A percentile compares a stretch with the other conserved stretches of the same genome.
These are phyloP conservation scores for Malaclemys terrapin DNA, from an alignment of 2,113 vertebrate genomes.

Conservation along the genomic window DNA sequence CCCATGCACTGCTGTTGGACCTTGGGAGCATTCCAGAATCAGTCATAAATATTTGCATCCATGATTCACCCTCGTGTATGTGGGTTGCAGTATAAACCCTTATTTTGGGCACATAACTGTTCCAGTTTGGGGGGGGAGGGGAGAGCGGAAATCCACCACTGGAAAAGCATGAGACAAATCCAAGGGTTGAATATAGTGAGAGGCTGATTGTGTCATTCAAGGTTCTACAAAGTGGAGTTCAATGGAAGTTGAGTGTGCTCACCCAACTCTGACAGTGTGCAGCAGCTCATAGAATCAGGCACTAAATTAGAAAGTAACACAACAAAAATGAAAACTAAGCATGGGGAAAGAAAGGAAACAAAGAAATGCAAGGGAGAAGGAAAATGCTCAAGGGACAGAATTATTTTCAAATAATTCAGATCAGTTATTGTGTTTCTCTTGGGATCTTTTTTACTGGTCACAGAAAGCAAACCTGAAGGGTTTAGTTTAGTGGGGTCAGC, in stretches of 20 bases:
- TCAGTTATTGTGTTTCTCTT: background rate
- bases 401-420: background rate
- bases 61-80: background rate
- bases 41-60: background rate
- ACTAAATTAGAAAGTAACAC: background rate
- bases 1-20: background rate
- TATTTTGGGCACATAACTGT: background rate
- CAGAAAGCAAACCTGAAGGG: background rate
- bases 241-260: background rate
- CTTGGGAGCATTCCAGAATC: background rate
- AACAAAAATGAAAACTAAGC: background rate
- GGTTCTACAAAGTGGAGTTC: background rate
- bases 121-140: background rate
- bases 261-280: background rate
- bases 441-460: background rate
- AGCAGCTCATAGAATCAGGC: fast-evolving
- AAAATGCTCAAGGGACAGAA: background rate
- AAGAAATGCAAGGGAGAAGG: background rate
- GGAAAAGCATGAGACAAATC: background rate
- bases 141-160: background rate
- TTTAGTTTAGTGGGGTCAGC: background rate
- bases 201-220: background rate
- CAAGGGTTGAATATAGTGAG: background rate
- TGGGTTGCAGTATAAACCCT: background rate
- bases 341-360: background rate